Conservation (phyloP, 2,888 invertebrate species). For the Danaus chrysippus region DNA sequence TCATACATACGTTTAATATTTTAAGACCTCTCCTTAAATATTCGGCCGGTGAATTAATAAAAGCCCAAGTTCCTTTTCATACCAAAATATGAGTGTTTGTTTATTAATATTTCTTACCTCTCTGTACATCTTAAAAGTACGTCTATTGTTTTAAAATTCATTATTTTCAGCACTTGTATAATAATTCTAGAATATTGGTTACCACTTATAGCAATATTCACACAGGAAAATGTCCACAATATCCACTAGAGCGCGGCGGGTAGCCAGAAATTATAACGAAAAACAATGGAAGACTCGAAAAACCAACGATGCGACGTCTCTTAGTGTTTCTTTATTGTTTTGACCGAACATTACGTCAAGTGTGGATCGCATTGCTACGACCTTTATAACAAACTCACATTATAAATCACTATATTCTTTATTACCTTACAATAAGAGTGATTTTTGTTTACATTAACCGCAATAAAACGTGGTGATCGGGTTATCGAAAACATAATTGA, state of each 20-base stretch:
- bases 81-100: no score
- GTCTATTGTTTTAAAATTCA: background rate
- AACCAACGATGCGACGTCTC: conserved; percentile 63
- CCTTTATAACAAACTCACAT: conserved; percentile 28
- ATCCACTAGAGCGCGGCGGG: conserved; percentile 40
- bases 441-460: conserved; percentile 4
- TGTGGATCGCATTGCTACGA: conserved; percentile 61
- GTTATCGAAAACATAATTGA: conserved; percentile 69
- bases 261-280: conserved; percentile 47
- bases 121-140: no score
- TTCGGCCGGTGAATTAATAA: no score
- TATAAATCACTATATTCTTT: conserved; percentile 28
- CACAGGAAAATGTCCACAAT: conserved; percentile 59
- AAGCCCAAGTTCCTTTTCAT: no score
- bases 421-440: conserved; percentile 31
- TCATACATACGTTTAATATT: no score
- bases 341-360: conserved; percentile 67
- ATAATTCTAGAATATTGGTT: conserved; percentile 24
- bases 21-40: no score
- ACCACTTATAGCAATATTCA: conserved; percentile 57
- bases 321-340: conserved; percentile 64
- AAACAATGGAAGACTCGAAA: conserved; percentile 61
- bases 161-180: background rate
- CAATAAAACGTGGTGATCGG: conserved; percentile 44
- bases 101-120: no score